phyloP scores from a whole-genome alignment of 2,888 invertebrate genomes.

The Drosophila macrospina region DNA sequence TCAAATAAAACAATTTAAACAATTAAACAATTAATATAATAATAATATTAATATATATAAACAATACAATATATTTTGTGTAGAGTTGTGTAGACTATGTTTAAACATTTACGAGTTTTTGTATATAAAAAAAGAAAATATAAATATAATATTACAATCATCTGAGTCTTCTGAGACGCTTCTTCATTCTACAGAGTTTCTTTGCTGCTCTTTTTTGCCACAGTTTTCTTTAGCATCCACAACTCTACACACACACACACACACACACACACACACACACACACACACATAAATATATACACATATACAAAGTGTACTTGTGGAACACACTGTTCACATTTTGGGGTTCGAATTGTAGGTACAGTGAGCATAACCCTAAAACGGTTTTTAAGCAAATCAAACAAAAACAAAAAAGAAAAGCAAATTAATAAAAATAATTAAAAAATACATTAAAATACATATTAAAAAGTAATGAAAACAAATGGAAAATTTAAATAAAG shows the following conservation, averaged over 20 bases:
- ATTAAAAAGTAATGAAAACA: neutral
- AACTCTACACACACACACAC: conserved; percentile 23
- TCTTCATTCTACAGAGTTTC: neutral
- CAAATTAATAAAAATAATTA: conserved; percentile 1
- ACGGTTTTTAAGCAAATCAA: conserved; percentile 53
- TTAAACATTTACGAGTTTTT: conserved; percentile 32
- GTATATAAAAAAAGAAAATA: conserved; percentile 33
- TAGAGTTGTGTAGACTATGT: conserved; percentile 57
- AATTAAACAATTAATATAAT: conserved; percentile 23
- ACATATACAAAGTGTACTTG: conserved; percentile 41
- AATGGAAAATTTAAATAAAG: conserved; percentile 15
- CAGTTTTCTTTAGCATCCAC: conserved; percentile 20
- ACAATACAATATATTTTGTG: conserved; percentile 13
- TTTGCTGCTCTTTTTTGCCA: neutral
- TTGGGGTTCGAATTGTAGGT: conserved; percentile 34
- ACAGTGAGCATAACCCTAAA: conserved; percentile 28
- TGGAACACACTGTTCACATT: conserved; percentile 24
- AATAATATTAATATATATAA: conserved; percentile 14
- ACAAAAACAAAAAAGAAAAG: conserved; percentile 16
- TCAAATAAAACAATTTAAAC: conserved; percentile 2
- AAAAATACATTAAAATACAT: conserved; percentile 22
- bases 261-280: neutral
- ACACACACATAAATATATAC: neutral
- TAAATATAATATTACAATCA: neutral
- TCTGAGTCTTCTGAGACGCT: neutral